Percentiles rank a stretch among this genome's conserved stretches.
These are phyloP conservation scores for Alcis repandata DNA, from an alignment of 2,888 invertebrate species.

Conservation along the genomic window DNA sequence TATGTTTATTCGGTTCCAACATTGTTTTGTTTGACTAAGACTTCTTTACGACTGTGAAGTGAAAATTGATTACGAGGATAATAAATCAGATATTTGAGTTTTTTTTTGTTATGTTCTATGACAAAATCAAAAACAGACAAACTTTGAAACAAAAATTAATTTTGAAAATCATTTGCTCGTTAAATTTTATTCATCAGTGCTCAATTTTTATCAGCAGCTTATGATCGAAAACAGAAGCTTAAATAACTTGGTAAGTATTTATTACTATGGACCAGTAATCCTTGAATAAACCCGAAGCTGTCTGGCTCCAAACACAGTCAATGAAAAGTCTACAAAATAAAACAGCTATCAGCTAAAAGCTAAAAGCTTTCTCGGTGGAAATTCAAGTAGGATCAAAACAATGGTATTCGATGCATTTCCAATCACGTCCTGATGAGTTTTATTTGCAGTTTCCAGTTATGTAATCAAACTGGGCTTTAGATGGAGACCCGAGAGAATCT, in stretches of 20 bases:
- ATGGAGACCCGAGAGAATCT: constrained; percentile 52
- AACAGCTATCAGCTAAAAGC: constrained; percentile 31
- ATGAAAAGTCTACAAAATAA: constrained; percentile 22
- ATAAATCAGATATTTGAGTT: too few species aligned
- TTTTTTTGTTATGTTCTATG: too few species aligned
- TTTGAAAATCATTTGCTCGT: too few species aligned
- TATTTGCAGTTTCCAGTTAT: constrained; percentile 38
- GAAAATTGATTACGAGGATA: too few species aligned
- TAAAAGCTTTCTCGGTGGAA: constrained; percentile 33
- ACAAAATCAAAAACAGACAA: too few species aligned
- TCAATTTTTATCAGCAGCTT: too few species aligned
- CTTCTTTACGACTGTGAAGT: too few species aligned
- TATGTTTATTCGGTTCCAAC: constrained; percentile 1
- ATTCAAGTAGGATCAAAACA: constrained; percentile 38
- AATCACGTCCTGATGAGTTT: constrained; percentile 34
- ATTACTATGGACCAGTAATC: not conserved
- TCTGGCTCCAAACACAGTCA: constrained; percentile 5
- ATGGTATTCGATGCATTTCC: constrained; percentile 37
- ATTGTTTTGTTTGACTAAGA: not conserved
- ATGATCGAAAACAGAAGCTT: too few species aligned
- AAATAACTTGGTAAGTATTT: not conserved
- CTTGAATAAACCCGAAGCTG: not conserved
- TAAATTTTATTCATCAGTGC: too few species aligned
- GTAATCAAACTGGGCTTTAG: constrained; percentile 42
- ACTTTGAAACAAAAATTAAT: too few species aligned